Evolutionary conservation across 2,113 vertebrate genomes (phyloP), one percentile per base, ranked within the genome.

Genomic region (Campylomormyrus tamandua): DNA sequence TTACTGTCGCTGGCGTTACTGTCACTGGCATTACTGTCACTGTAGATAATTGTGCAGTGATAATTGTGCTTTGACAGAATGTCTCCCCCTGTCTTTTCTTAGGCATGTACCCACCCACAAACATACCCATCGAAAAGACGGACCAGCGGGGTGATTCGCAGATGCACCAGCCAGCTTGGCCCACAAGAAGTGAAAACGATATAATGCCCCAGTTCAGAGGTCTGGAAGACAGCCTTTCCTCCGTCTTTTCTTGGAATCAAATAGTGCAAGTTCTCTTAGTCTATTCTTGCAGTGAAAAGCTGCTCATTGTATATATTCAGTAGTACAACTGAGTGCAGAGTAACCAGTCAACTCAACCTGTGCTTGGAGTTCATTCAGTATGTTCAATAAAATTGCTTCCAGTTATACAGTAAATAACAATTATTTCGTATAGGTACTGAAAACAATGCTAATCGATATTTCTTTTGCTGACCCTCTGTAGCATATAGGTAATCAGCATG

Each of bases 111-210:
- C 94, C 96, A 56, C 97, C 97, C 46, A 98, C 97, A 83, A 98
- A 98, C 50, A 92, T 98, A 21, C 97, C 97, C 70, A 98, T 98
- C 87, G 97, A 98, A 94, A 98, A 98, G 93, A 97, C 97, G 35
- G 97, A 97, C 92, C 96, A 94, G 80, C 95, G 89, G 53, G 96
- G 95, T 87, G 95, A 96, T 88, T 87, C 88, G 49, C 95, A 96
- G 90, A 90, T 94, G 21, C 94, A 95, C 90, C 93, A 91, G 62
- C 95, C 96, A 13, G 88, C 95, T 91, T 96, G 97, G 97, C 96
- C 97, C 83, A 97, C 97, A 11, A 95, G 94, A 0, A 96, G 96
- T 90, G 96, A 97, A 92, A 98, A 98, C 62, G 97, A 97, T 89
- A 96, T 97, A 46, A 92, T 96, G 91, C 96, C 96, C 42, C 95